Percentiles rank a stretch among this genome's conserved stretches.
These are phyloP conservation scores for Neomicropteryx cornuta DNA, from an alignment of 1,140 invertebrate species.

Conservation along the genomic window DNA sequence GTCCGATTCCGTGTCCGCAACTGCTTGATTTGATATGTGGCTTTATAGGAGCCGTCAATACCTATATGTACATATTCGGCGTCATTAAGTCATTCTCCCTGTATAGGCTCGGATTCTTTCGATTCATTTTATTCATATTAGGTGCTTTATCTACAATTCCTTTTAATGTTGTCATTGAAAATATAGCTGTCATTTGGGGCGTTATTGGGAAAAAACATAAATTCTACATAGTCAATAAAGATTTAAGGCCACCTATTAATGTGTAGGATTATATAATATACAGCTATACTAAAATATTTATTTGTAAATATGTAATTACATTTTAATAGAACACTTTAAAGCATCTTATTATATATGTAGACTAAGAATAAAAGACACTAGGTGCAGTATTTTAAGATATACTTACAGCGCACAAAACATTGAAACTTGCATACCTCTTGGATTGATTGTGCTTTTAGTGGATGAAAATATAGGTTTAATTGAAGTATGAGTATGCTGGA, in stretches of 20 bases:
- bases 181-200: constrained; percentile 88
- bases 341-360: no score
- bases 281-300: constrained; percentile 12
- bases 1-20: constrained; percentile 77
- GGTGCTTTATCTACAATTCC: constrained; percentile 84
- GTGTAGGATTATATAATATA: no score
- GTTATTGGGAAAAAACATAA: constrained; percentile 85
- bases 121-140: constrained; percentile 69
- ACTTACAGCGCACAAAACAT: no score
- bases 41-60: constrained; percentile 83
- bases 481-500: no score
- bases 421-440: no score
- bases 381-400: no score
- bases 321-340: no score
- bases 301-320: no score
- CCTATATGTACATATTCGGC: constrained; percentile 95
- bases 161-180: constrained; percentile 87
- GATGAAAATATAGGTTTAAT: no score
- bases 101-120: constrained; percentile 68
- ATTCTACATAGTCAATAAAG: constrained; percentile 93
- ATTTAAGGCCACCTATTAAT: constrained; percentile 50
- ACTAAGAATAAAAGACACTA: no score
- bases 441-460: no score
- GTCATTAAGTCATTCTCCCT: constrained; percentile 90
- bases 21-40: constrained; percentile 76